Evolutionary conservation across 2,888 invertebrate species (phyloP).

Genomic region (Galeopsomyia nigrocyanea): DNA sequence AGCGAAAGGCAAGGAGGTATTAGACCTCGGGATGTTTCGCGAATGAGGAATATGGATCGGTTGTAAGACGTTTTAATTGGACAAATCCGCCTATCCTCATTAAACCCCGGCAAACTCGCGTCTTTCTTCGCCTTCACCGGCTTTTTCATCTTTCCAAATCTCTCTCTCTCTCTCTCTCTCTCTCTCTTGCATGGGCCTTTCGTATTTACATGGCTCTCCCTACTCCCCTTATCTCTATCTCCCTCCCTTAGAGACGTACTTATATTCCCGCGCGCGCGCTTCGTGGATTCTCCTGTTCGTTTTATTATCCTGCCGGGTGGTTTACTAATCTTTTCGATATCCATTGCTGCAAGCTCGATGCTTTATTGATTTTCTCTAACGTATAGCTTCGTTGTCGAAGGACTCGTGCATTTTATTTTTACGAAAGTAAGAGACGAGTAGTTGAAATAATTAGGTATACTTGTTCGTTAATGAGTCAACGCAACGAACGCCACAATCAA

Average conservation of each 20-base stretch:
- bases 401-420: too few relatives aligned
- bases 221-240: not conserved
- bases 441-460: too few relatives aligned
- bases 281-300: constrained; percentile 13
- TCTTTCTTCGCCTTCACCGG: constrained; percentile 9
- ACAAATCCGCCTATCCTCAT: constrained; percentile 70
- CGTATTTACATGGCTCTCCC: not conserved
- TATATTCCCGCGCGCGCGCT: not conserved
- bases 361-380: too few relatives aligned
- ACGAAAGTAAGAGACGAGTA: too few relatives aligned
- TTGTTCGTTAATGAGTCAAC: too few relatives aligned
- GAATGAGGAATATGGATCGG: constrained; percentile 60
- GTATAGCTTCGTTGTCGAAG: too few relatives aligned
- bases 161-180: constrained; percentile 8
- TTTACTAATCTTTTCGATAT: constrained; percentile 30
- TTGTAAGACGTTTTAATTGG: constrained; percentile 70
- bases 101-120: constrained; percentile 62
- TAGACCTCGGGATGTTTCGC: constrained; percentile 50
- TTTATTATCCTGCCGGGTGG: constrained; percentile 34
- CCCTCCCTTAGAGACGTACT: not conserved
- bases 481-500: too few relatives aligned
- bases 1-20: constrained; percentile 28
- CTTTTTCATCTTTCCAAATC: constrained; percentile 11
- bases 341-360: not conserved
- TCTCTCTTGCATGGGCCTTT: not conserved